Base-by-base conservation (phyloP, 2,113 vertebrate genomes). In the Monarcha castaneiventris region DNA sequence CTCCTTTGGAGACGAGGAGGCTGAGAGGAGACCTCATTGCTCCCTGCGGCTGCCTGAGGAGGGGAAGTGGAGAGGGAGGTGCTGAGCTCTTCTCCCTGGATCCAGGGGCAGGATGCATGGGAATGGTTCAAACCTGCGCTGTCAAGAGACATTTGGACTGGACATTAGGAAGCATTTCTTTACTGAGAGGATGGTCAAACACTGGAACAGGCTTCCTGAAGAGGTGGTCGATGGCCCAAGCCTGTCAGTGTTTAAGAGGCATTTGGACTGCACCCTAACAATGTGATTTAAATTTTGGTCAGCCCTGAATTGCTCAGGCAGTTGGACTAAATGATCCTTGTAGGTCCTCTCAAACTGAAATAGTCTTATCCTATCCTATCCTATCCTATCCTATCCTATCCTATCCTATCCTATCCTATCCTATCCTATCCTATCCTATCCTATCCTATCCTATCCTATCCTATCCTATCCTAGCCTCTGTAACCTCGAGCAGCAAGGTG, bases 21-120 rank as follows among this genome's bases (percentile, higher is more conserved):
- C 30, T 16, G 56, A 66, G 30, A 29, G 33, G 33, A 0, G 1
- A 17, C 15, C 5, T 62, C 37, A 2, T 5, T 4, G 33, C 17
- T 43, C 30, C 20, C 27, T 43, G 7, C 35, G 76, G 58, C 63
- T 37, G 61, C 56, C 73, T 14, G 41, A 66, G 67, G 44, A 33
- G 19, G 46, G 48, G 9, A 61, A 1, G 2, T 8, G 62, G 32
- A 61, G 41, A 27, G 3, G 16, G 74, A 52, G 7, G 17, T 13
- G 27, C 22, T 72, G 52, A 48, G 20, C 17, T 81, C 54, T 72
- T 26, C 58, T 52, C 18, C 17, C 54, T 26, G 69, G 8, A 58
- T 51, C 33, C 58, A 46, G 63, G 23, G 35, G 17, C 20, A 43
- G 48, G 48, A 43, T 13, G 3, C 0, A 0, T n/a, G 30, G 43